phyloP scores from a whole-genome alignment of 2,888 invertebrate genomes.

The Apodemia zela region DNA sequence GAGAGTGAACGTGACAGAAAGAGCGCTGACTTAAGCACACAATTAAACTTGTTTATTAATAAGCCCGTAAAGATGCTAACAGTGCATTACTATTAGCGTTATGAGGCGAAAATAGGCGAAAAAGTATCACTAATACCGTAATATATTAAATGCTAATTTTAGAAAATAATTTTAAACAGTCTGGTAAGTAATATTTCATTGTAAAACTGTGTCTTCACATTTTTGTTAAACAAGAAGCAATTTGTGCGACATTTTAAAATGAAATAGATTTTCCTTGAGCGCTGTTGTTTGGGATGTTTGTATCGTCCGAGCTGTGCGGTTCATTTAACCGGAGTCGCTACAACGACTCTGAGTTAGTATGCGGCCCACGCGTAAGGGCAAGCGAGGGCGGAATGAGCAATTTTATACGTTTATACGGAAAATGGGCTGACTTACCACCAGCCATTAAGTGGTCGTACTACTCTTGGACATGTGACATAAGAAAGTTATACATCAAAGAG shows the following conservation, averaged over 20 bases:
- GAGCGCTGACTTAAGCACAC: no score
- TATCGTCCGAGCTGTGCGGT: conserved; percentile 8
- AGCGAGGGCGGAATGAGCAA: background rate
- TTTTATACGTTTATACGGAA: no score
- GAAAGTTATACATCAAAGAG: background rate
- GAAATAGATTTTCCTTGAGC: conserved; percentile 8
- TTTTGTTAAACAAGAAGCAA: conserved; percentile 8
- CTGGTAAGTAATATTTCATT: background rate
- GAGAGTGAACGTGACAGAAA: no score
- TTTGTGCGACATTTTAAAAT: conserved; percentile 10
- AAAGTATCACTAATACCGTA: background rate
- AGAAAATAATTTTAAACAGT: background rate
- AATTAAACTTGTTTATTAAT: no score
- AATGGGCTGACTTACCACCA: no score
- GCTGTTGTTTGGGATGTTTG: conserved; percentile 8
- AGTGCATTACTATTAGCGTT: background rate
- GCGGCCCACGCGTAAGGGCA: background rate
- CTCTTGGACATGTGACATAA: background rate
- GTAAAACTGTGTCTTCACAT: background rate
- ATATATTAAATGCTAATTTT: background rate
- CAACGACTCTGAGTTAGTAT: background rate
- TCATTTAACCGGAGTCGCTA: conserved; percentile 7
- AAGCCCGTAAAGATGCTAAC: background rate
- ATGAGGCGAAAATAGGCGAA: background rate
- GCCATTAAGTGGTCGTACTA: no score